phyloP scores from a whole-genome alignment of 1,140 invertebrate genomes.

The Eriocheir sinensis region DNA sequence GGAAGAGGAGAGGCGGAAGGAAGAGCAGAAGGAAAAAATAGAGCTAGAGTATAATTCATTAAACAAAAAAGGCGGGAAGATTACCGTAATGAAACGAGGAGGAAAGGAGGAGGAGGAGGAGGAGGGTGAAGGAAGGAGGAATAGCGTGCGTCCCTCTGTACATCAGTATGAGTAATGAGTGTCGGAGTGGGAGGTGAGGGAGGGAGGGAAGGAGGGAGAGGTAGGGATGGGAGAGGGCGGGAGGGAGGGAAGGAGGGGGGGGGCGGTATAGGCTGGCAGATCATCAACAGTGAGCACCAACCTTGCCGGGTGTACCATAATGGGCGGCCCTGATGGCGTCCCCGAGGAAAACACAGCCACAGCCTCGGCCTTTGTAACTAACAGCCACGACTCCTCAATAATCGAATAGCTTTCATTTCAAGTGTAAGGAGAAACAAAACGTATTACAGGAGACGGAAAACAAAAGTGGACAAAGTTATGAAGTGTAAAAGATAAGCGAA shows the following conservation, averaged over 20 bases:
- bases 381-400: not conserved
- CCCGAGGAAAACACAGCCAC: not conserved
- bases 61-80: not conserved
- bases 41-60: too few relatives aligned
- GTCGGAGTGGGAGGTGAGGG: not conserved
- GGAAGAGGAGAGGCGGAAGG: not conserved
- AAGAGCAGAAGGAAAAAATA: not conserved
- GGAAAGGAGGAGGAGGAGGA: not conserved
- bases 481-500: not conserved
- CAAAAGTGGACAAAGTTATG: not conserved
- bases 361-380: not conserved
- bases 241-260: not conserved
- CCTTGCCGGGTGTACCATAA: not conserved
- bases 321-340: not conserved
- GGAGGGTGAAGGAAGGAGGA: too few relatives aligned
- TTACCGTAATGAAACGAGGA: too few relatives aligned
- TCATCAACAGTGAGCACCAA: not conserved
- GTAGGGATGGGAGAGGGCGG: too few relatives aligned
- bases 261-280: not conserved
- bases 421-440: not conserved
- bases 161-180: not conserved
- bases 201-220: constrained; percentile 18
- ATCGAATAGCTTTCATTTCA: not conserved
- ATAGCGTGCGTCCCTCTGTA: too few relatives aligned
- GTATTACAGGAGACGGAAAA: too few relatives aligned